Evolutionary conservation across 2,113 vertebrate genomes (phyloP), one percentile per base, ranked within the genome.

Genomic region (Acinonyx jubatus): DNA sequence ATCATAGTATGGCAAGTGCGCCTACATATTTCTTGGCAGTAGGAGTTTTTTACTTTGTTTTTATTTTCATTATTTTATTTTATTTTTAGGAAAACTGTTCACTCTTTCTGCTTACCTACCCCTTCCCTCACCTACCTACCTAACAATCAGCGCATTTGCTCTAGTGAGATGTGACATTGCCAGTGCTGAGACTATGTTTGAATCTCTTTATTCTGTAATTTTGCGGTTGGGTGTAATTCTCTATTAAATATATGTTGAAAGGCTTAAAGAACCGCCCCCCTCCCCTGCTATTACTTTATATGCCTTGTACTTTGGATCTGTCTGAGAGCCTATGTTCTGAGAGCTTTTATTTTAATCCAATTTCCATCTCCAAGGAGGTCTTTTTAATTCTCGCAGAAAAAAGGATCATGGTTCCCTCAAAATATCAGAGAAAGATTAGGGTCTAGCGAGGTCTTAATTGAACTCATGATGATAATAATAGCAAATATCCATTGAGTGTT

Each of bases 391-490:
- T 48, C 91, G 7, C 50, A 89, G 68, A 57, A 65, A 61, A 65
- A 95, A 89, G 27, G 76, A 92, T 69, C 31, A 38, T 25, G 25
- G n/a, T 23, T 83, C 29, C 63, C 7, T n/a, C 48, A n/a, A 69
- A 63, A 86, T 48, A 93, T 12, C 1, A 73, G 33, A 88, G 57
- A 95, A 86, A 92, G 33, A 50, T 89, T 89, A 91, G 93, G 57
- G 65, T 88, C 76, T 83, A 71, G 36, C 81, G 81, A 50, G 38
- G 89, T 91, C 82, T 94, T 91, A 89, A 93, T 13, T 82, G 92
- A 91, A 93, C 36, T 94, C 94, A 85, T 95, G 90, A 93, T 95
- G 41, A 96, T 88, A 48, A 78, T 73, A 55, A 61, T 25, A 83
- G 45, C 33, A 74, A 88, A 12, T 88, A 63, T 48, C 21, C 57